Evolutionary conservation across 64 coral and sea anemone genomes (phyloP), one percentile per base, ranked within the genome.

Genomic region (Cladopsammia gracilis): DNA sequence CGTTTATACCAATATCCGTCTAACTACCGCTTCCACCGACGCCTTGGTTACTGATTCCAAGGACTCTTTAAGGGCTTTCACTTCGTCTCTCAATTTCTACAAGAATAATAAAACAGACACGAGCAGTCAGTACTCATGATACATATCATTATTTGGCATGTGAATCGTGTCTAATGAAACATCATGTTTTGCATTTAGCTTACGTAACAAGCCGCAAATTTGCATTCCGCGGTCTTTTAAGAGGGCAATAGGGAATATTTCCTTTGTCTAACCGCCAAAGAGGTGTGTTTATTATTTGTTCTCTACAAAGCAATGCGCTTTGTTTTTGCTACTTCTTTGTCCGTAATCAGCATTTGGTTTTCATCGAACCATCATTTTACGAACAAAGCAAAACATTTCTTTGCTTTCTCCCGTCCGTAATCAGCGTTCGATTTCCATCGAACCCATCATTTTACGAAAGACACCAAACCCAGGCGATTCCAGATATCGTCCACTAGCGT

Each of bases 21-120:
- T 89, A 22, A 48, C 61, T 1, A 89, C 3, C 18, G 43, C 25
- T 9, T 62, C 73, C 3, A 78, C 47, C n/a, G 87, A 88, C 22
- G 82, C 59, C 16, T 61, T 86, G 48, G 82, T 68, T 48, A 86
- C 56, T 12, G 48, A 64, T 66, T 70, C 64, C 18, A 86, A n/a
- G 62, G 75, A 77, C 44, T 77, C 53, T 77, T 48, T 69, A 22
- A 42, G 65, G 5, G 65, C 23, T 25, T 23, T 69, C 65, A 69
- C 20, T 69, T 69, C 65, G 23, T 69, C 24, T 69, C 4, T 69
- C 65, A 69, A 69, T 69, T 25, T 69, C 10, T 69, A 69, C 65
- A 69, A 69, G 65, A 69, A 69, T 25, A 69, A 69, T 69, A 69
- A 16, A 64, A 64, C 10, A 69, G 20, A 42, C n/a, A 69, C 65